A percentile compares a stretch with the other conserved stretches of the same genome.
Evolutionary conservation across 2,797 vertebrate genomes (phyloP).

Genomic region (Glyptemys insculpta): DNA sequence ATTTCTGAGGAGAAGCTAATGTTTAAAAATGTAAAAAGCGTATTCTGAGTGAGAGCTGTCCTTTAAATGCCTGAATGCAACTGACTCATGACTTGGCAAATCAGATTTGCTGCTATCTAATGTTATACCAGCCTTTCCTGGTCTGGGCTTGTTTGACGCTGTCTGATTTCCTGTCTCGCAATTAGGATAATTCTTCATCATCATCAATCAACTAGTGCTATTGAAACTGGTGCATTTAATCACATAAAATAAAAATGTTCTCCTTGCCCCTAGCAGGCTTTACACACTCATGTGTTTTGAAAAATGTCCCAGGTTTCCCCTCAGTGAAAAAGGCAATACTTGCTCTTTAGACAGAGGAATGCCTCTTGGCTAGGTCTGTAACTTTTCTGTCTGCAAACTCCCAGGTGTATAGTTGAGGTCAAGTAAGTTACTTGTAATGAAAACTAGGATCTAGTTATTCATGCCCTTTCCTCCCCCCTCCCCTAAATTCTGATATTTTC

Average conservation of each 20-base stretch:
- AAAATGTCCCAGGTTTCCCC: conserved; percentile 55
- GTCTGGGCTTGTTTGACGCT: conserved; percentile 53
- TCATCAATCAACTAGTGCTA: conserved; percentile 57
- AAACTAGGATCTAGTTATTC: conserved; percentile 66
- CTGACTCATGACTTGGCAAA: background rate
- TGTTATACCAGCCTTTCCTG: conserved; percentile 28
- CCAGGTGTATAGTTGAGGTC: conserved; percentile 69
- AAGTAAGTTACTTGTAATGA: conserved; percentile 69
- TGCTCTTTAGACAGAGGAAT: conserved; percentile 63
- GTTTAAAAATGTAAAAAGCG: background rate
- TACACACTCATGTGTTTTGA: conserved; percentile 55
- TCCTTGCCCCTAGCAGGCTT: conserved; percentile 38
- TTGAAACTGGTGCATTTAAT: conserved; percentile 56
- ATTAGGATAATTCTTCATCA: conserved; percentile 70
- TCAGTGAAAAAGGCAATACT: conserved; percentile 38
- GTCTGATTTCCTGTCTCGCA: conserved; percentile 54
- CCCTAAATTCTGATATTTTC: conserved; percentile 62
- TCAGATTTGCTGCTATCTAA: conserved; percentile 49
- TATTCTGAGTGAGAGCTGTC: conserved; percentile 2
- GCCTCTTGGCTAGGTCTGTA: conserved; percentile 43
- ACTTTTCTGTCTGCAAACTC: conserved; percentile 60
- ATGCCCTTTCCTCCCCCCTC: background rate
- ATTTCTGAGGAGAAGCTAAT: background rate
- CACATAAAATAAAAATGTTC: conserved; percentile 58
- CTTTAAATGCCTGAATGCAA: conserved; percentile 38